phyloP scores from a whole-genome alignment of 2,113 vertebrate species.

The Cebidichthys violaceus region DNA sequence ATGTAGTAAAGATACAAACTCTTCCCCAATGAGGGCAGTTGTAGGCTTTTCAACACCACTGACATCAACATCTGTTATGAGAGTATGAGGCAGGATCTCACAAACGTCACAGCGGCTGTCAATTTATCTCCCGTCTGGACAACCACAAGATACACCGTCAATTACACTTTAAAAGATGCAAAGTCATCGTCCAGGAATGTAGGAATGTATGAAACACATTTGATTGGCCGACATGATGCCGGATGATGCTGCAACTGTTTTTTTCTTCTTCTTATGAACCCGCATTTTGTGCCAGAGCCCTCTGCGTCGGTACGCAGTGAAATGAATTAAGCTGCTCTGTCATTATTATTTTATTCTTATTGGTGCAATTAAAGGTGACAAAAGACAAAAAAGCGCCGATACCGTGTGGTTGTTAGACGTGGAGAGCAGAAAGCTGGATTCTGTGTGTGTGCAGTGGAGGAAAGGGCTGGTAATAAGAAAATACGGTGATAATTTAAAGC shows the following conservation, averaged over 20 bases:
- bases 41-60: neutral
- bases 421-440: neutral
- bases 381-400: neutral
- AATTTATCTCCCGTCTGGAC: neutral
- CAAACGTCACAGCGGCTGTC: neutral
- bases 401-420: neutral
- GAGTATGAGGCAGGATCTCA: neutral
- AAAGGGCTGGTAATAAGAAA: neutral
- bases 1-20: neutral
- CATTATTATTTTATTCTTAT: neutral
- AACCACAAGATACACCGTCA: neutral
- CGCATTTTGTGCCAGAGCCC: neutral
- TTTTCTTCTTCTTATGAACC: neutral
- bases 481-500: neutral
- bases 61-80: neutral
- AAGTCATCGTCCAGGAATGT: neutral
- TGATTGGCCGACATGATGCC: neutral
- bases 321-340: neutral
- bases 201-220: too few species aligned
- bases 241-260: neutral
- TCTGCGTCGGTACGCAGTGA: neutral
- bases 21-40: neutral
- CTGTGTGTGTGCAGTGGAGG: neutral
- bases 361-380: neutral
- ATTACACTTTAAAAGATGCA: neutral